Evolutionary conservation across 2,797 vertebrate species (phyloP).

Genomic region (Micropoecilia bifurca): DNA sequence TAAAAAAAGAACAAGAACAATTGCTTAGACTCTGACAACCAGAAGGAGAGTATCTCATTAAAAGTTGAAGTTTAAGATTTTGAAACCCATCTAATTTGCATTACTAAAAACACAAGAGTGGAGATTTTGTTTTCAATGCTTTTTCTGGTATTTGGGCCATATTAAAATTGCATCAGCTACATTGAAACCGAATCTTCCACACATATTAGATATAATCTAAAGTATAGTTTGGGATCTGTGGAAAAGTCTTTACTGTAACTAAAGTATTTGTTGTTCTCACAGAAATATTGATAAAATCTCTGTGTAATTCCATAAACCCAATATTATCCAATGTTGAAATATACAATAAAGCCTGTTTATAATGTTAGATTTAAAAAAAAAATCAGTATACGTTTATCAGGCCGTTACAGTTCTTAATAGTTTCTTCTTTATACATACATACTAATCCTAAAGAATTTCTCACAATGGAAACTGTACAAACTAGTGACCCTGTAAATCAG

Average conservation of each 20-base stretch:
- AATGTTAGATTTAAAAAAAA: background rate
- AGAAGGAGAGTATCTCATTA: background rate
- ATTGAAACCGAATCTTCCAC: background rate
- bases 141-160: background rate
- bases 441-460: slow-evolving; percentile 21
- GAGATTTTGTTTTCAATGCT: background rate
- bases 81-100: background rate
- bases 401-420: slow-evolving; percentile 15
- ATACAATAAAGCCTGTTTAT: background rate
- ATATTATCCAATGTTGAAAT: background rate
- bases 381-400: background rate
- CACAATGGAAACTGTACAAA: slow-evolving; percentile 63
- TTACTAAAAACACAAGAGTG: background rate
- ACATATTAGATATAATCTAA: background rate
- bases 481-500: slow-evolving; percentile 77
- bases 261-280: background rate
- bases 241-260: background rate
- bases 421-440: slow-evolving; percentile 16
- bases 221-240: background rate
- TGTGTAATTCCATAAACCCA: background rate
- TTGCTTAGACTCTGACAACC: background rate
- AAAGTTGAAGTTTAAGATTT: background rate
- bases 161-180: background rate
- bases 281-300: background rate
- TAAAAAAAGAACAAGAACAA: background rate